These are phyloP conservation scores for Alouatta caraya DNA, from an alignment of 2,797 vertebrate species.

Conservation along the genomic window DNA sequence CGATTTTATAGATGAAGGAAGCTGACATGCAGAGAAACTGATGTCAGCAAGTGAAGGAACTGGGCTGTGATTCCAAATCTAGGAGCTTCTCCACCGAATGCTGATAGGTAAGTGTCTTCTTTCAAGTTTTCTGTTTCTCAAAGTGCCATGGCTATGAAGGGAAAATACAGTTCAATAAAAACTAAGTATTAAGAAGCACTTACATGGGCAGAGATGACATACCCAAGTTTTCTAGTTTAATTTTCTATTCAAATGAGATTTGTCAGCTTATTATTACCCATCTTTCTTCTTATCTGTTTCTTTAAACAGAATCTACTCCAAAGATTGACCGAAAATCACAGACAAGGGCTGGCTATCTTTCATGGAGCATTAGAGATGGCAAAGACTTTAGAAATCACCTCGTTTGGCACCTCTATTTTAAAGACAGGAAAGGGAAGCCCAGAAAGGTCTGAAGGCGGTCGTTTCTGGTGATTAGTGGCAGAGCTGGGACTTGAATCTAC, in stretches of 20 bases:
- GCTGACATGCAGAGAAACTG: neutral
- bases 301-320: neutral
- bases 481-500: neutral
- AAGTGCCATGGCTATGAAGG: neutral
- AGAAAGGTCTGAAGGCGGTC: neutral
- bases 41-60: neutral
- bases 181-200: neutral
- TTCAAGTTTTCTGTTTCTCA: neutral
- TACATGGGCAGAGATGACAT: neutral
- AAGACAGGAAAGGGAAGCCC: neutral
- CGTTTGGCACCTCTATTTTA: neutral
- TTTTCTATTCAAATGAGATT: neutral
- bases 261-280: neutral
- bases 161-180: neutral
- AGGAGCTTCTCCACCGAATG: neutral
- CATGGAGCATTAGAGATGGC: neutral
- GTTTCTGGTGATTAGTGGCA: neutral
- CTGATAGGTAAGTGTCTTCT: neutral
- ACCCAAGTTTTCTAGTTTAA: neutral
- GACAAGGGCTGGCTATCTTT: neutral
- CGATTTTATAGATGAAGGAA: neutral
- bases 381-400: neutral
- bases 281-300: neutral
- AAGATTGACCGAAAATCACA: neutral
- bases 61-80: neutral